Conservation (phyloP, 2,888 invertebrate genomes). For the Sinohyriopsis cumingii region DNA sequence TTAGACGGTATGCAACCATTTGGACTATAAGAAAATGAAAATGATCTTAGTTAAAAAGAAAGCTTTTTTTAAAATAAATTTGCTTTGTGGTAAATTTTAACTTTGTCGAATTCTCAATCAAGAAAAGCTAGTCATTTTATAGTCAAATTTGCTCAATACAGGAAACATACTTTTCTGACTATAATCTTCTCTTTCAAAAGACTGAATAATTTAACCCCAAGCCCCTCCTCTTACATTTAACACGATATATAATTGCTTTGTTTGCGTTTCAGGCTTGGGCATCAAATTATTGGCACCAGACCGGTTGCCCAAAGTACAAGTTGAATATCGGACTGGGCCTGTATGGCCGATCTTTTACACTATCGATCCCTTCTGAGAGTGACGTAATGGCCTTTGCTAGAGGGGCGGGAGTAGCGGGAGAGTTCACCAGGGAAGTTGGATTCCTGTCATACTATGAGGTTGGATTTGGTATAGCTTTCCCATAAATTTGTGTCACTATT, state of each 20-base stretch:
- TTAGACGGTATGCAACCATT: too few relatives aligned
- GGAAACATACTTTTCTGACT: too few relatives aligned
- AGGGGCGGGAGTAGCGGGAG: slow-evolving; percentile 55
- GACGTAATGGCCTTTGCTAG: slow-evolving; percentile 52
- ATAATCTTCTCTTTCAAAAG: too few relatives aligned
- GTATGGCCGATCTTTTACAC: slow-evolving; percentile 92
- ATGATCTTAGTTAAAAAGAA: too few relatives aligned
- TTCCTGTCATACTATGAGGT: slow-evolving; percentile 68
- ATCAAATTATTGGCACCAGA: slow-evolving; percentile 70
- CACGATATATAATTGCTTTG: neutral
- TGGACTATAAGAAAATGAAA: too few relatives aligned
- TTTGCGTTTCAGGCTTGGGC: slow-evolving; percentile 59
- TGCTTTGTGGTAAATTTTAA: too few relatives aligned
- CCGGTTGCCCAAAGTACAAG: slow-evolving; percentile 91
- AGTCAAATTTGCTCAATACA: too few relatives aligned
- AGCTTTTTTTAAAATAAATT: too few relatives aligned
- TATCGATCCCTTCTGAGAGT: slow-evolving; percentile 76
- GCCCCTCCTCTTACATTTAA: neutral
- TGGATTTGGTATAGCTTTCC: neutral
- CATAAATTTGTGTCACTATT: neutral
- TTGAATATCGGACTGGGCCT: slow-evolving; percentile 92
- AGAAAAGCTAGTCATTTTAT: too few relatives aligned
- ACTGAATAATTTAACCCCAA: too few relatives aligned
- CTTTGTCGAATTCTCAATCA: too few relatives aligned
- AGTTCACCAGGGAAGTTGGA: slow-evolving; percentile 60